Base-by-base conservation (phyloP, 2,888 invertebrate genomes). In the Drosophila ezoana region DNA sequence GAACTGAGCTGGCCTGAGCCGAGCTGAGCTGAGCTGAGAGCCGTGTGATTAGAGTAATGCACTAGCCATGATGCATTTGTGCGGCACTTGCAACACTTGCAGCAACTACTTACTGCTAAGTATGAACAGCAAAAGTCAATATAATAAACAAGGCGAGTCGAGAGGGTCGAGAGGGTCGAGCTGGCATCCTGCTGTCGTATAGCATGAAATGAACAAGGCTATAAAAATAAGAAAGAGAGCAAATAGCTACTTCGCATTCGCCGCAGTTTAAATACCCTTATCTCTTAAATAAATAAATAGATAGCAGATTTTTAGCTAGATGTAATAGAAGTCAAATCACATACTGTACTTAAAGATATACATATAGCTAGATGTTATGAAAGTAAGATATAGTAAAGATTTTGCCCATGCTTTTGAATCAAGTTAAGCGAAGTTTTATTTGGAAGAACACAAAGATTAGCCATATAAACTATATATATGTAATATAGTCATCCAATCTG, bases 41-140 rank as follows among this genome's bases (percentile, higher is more conserved):
- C 52, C 47, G 51, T 67, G 54, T 83, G 82, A 84, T 84, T 84
- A 84, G 85, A 82, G 82, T 87, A 84, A 87, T 84, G 85, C 82
- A 85, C 67, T 62, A 43, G 58, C 68, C 71, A 72, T 72, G 54
- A 65, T 47, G 49, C 56, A 66, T 59, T 49, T 28, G 49, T 51
- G 59, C 48, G n/a, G 16, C 54, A 49, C 35, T 63, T 47, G 70
- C 82, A 54, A 33, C 63, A 45, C 16, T 62, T 33, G 40, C 58
- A 66, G 16, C 52, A 52, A 18, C 52, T 41, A 43, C 40, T 40
- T 16, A 49, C 53, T 63, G 41, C 65, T 72, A 74, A 68, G 70
- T 60, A 75, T 75, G 66, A 79, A 87, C 82, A 73, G 75, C 63
- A 73, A 76, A 87, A 84, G 64, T 79, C 83, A 76, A 84, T 52